These are phyloP conservation scores for Tokudaia muenninki DNA, from an alignment of 2,797 vertebrate genomes.

Conservation along the genomic window DNA sequence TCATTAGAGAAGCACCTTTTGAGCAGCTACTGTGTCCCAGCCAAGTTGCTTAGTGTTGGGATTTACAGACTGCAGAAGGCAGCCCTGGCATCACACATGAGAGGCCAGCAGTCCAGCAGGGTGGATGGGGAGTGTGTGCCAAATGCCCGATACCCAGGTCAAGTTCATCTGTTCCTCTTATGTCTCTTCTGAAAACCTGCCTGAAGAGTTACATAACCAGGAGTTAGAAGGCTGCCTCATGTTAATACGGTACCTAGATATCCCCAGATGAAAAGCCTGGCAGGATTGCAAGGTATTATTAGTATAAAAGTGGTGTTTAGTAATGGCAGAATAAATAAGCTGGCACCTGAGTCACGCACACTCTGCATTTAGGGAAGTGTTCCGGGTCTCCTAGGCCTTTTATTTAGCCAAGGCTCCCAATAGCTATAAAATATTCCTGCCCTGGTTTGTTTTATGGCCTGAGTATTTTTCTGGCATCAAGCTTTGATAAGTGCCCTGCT, in stretches of 20 bases:
- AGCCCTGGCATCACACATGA: not conserved
- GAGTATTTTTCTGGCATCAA: slow-evolving; percentile 47
- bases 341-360: not conserved
- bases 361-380: not conserved
- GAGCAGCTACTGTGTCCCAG: not conserved
- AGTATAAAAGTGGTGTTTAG: slow-evolving; percentile 63
- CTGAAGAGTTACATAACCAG: slow-evolving; percentile 36
- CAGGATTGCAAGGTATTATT: slow-evolving; percentile 55
- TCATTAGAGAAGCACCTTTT: not conserved
- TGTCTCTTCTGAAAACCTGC: not conserved
- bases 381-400: slow-evolving; percentile 48
- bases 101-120: not conserved
- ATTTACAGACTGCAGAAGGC: not conserved
- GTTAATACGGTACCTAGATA: not conserved
- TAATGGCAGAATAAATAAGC: slow-evolving; percentile 58
- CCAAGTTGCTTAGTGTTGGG: not conserved
- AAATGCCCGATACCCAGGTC: not conserved
- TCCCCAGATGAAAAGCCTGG: slow-evolving; percentile 51
- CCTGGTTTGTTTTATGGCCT: slow-evolving; percentile 59
- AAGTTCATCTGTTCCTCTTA: not conserved
- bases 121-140: not conserved
- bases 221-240: not conserved
- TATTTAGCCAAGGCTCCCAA: slow-evolving; percentile 60
- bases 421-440: slow-evolving; percentile 52
- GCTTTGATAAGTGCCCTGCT: slow-evolving; percentile 3